phyloP scores from a whole-genome alignment of 2,113 vertebrate genomes.

The Dromaius novaehollandiae region DNA sequence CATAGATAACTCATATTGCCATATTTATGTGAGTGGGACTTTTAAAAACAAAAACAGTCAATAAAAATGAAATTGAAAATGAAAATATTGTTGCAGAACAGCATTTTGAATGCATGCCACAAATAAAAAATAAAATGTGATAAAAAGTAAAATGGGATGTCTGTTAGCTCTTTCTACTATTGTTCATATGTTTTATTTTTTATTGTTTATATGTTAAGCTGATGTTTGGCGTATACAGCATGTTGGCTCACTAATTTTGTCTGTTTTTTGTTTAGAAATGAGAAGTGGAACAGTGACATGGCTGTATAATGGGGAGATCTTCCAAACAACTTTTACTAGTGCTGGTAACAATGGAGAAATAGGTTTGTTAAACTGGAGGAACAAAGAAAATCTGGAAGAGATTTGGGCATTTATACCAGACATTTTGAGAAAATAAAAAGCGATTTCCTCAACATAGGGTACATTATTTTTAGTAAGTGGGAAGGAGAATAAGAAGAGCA shows the following conservation, averaged over 20 bases:
- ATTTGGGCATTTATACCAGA: background rate
- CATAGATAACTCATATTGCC: background rate
- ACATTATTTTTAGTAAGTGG: background rate
- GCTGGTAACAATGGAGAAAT: background rate
- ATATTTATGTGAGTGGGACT: background rate
- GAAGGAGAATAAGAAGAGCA: background rate
- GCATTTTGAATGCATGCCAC: background rate
- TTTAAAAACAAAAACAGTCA: constrained; percentile 1
- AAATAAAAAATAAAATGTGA: background rate
- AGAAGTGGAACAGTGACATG: background rate
- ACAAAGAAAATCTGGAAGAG: background rate
- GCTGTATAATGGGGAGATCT: background rate
- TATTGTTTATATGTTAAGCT: background rate
- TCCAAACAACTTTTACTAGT: background rate
- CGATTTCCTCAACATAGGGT: background rate
- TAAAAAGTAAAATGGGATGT: background rate
- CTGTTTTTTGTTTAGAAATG: background rate
- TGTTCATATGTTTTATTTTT: background rate
- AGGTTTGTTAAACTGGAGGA: background rate
- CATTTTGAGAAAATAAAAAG: background rate
- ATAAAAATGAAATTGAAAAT: constrained; percentile 14
- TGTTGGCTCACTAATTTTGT: background rate
- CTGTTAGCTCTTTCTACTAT: background rate
- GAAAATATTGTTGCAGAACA: background rate
- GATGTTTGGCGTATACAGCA: background rate